Base-by-base conservation (phyloP, 2,888 invertebrate species). In the Phalera bucephala region DNA sequence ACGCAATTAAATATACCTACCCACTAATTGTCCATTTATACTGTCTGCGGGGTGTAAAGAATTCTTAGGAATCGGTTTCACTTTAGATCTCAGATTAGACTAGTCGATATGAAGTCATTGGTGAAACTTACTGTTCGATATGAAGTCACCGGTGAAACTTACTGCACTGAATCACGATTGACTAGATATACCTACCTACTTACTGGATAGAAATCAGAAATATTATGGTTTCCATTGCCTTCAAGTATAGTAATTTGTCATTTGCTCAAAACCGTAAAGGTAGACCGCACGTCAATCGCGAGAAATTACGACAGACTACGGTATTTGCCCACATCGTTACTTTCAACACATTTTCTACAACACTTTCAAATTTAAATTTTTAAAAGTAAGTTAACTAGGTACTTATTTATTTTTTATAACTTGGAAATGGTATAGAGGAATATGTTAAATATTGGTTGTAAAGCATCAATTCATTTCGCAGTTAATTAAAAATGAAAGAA, bases 251-350 rank as follows among this genome's bases (percentile, higher is more conserved):
- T 57, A 68, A 72, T 80, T 69, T 71, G 71, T 76, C 67, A 72
- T 63, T 64, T 62, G 62, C 57, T 69, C 57, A 57, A 67, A 71
- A 61, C 62, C 67, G 67, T 73, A 73, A 72, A 75, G 72, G 68
- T 73, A 77, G 64, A 84, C 84, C 83, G 74, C 82, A 83, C 56
- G 66, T 72, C 57, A 57, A 69, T 71, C 57, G 61, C 55, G 65
- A 56, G 70, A 77, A 81, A 82, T 77, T 74, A 72, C 70, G 69
- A 66, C 68, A 54, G 56, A 69, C 55, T 62, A 70, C 64, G 60
- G 65, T 66, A 64, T 72, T 63, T 66, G 49, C 60, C 61, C 58
- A 65, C 63, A 71, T 67, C 51, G 55, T 55, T 62, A 72, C 80
- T 78, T 81, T 80, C 77, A 64, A 70, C 63, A 56, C 41, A 66